Base-by-base conservation (phyloP, 1,140 invertebrate species). In the Asbolus verrucosus region DNA sequence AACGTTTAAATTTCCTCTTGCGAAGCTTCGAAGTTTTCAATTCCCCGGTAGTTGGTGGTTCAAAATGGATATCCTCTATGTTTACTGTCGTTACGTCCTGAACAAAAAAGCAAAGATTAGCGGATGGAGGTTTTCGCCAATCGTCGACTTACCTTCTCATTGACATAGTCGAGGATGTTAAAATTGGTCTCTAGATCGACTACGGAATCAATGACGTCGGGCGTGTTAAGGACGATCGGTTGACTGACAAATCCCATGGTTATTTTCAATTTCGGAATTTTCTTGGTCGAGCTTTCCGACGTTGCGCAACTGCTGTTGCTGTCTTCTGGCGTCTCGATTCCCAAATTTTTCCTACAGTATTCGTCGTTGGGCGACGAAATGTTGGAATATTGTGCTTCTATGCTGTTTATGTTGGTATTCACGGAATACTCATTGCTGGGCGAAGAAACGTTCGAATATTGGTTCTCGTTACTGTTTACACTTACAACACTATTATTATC, bases 141-240 rank as follows among this genome's bases (percentile, higher is more conserved):
- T 33, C 16, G 18, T 60, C 0, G 18, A 24, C 61, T 67, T 60
- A 65, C 66, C 65, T 74, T 71, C 15, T 72, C 67, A 65, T 65
- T 68, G 63, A 77, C 67, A 16, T 62, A 71, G 41, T 76, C 73
- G 6, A 79, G 46, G 33, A 79, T 74, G 66, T 79, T 76, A 46
- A 79, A 79, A 5, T 61, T 67, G 8, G 61, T 69, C 50, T 76
- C 76, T 11, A 74, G 21, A 39, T 69, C 72, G 9, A 77, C 73
- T 8, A 76, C 69, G 15, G 75, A 75, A 6, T 77, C 75, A 16
- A 79, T 76, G 14, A 79, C 71, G 62, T 75, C 77, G 0, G 78
- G 78, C 3, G 78, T 79, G 33, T 75, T 75, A 2, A 78, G 33
- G 8, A 14, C 27, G n/a, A 54, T 65, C 14, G 36, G 19, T 13